A percentile compares a stretch with the other conserved stretches of the same genome.
Evolutionary conservation across 30 jellyfish, hydroid and myxozoan species (phyloP).

Genomic region (Sanderia malayensis): DNA sequence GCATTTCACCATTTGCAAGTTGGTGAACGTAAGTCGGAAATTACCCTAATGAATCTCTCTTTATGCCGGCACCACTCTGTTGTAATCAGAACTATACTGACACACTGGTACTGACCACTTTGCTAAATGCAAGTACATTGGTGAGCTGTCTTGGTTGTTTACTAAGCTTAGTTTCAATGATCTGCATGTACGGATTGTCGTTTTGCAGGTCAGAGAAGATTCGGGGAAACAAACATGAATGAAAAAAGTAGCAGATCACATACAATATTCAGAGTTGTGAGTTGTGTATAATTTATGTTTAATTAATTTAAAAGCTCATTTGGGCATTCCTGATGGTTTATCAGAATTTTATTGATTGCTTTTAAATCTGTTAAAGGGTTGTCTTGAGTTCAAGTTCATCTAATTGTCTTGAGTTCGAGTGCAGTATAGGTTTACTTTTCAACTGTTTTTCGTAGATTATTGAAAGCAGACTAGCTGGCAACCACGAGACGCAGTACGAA

Average conservation of each 20-base stretch:
- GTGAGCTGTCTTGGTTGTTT: background rate
- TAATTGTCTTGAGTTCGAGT: too few relatives aligned
- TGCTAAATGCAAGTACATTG: background rate
- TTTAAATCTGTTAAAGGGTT: too few relatives aligned
- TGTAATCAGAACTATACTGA: too few relatives aligned
- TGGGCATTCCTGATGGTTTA: too few relatives aligned
- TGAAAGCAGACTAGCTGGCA: conserved; percentile 40
- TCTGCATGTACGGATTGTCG: background rate
- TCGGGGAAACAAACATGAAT: conserved; percentile 81
- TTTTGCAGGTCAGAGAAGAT: conserved; percentile 49
- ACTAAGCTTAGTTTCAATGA: too few relatives aligned
- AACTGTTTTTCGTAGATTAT: conserved; percentile 47
- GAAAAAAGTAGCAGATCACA: conserved; percentile 86
- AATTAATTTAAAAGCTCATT: too few relatives aligned
- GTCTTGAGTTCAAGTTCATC: too few relatives aligned
- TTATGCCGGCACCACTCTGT: background rate
- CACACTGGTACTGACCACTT: too few relatives aligned
- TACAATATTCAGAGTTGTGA: conserved; percentile 72
- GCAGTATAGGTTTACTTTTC: too few relatives aligned
- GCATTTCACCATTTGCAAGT: conserved; percentile 44
- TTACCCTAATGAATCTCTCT: too few relatives aligned
- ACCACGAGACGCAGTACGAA: conserved; percentile 22
- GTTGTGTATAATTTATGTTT: background rate
- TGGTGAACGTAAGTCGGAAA: conserved; percentile 77
- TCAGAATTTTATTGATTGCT: too few relatives aligned